Conservation (phyloP, 2,888 invertebrate species). For the Elmis aenea region DNA sequence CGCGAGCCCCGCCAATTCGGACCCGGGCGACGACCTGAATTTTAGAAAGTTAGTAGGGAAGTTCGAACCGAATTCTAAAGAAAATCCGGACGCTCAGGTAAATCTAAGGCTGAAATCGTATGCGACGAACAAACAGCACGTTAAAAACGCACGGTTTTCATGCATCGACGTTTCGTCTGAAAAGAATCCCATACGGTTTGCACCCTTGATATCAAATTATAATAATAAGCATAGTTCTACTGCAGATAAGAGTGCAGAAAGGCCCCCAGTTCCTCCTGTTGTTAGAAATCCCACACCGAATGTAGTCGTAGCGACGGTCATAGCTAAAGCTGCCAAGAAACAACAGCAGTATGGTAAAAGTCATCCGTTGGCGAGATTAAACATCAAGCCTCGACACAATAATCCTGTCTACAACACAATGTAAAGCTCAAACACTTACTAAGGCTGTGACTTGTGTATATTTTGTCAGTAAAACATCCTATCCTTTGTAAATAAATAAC, state of each 20-base stretch:
- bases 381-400: slow-evolving; percentile 71
- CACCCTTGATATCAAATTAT: slow-evolving; percentile 34
- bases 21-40: slow-evolving; percentile 57
- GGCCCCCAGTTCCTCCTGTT: slow-evolving; percentile 47
- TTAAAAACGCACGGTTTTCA: slow-evolving; percentile 34
- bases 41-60: slow-evolving; percentile 72
- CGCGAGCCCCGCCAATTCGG: slow-evolving; percentile 25
- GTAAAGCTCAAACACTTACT: slow-evolving; percentile 50
- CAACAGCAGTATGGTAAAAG: slow-evolving; percentile 88
- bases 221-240: slow-evolving; percentile 23
- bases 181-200: slow-evolving; percentile 29
- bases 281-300: slow-evolving; percentile 39
- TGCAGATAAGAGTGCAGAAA: slow-evolving; percentile 30
- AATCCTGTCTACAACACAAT: slow-evolving; percentile 86
- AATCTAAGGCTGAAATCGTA: slow-evolving; percentile 26
- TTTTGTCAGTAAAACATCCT: too few species aligned
- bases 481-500: too few species aligned
- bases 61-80: slow-evolving; percentile 54
- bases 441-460: not conserved
- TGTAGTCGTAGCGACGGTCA: slow-evolving; percentile 62
- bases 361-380: slow-evolving; percentile 85
- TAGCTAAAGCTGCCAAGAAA: slow-evolving; percentile 68
- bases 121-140: slow-evolving; percentile 17
- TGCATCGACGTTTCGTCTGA: slow-evolving; percentile 41
- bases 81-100: slow-evolving; percentile 32